phyloP scores from a whole-genome alignment of 2,888 invertebrate species.

The Cosmia trapezina region DNA sequence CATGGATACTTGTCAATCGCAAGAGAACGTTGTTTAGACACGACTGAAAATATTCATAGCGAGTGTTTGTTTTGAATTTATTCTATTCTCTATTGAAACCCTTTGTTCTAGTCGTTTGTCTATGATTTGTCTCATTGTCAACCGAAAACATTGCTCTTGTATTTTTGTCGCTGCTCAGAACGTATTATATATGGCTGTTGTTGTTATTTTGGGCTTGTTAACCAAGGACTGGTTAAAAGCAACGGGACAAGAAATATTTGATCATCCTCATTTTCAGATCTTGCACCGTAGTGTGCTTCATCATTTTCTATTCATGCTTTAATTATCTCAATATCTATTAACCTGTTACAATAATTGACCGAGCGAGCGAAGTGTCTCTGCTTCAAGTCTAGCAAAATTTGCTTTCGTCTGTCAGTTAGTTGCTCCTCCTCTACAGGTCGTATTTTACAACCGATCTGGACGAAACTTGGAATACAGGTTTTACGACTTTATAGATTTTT shows the following conservation, averaged over 20 bases:
- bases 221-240: constrained; percentile 33
- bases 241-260: constrained; percentile 23
- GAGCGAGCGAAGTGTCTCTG: no score
- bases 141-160: constrained; percentile 83
- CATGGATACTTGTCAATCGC: constrained; percentile 56
- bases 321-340: not conserved
- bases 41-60: constrained; percentile 78
- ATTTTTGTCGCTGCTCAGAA: constrained; percentile 74
- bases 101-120: constrained; percentile 85
- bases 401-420: no score
- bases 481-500: no score
- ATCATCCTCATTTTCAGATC: constrained; percentile 14
- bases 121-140: constrained; percentile 81
- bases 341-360: not conserved
- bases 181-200: constrained; percentile 71
- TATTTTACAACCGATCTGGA: no score
- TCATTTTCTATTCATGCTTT: not conserved
- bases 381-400: no score
- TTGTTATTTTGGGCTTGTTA: constrained; percentile 62
- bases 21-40: constrained; percentile 74
- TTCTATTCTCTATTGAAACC: constrained; percentile 86
- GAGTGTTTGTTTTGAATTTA: constrained; percentile 85
- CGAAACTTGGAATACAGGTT: no score
- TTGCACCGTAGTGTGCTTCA: not conserved
- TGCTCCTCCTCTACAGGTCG: no score